Conservation (phyloP, 1,140 invertebrate species). For the Bemisia tabaci region DNA sequence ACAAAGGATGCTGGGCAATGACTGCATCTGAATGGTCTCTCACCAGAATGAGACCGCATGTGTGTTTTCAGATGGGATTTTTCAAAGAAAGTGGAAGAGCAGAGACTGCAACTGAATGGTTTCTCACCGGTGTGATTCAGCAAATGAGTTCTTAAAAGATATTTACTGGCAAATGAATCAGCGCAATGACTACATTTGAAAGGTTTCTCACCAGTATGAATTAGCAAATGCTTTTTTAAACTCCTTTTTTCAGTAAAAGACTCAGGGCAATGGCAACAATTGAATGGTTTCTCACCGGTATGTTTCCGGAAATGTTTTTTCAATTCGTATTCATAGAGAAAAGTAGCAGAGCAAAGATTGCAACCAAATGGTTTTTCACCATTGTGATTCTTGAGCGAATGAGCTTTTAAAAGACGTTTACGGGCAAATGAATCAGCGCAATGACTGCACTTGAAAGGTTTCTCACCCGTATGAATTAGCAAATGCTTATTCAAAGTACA, state of each 20-base stretch:
- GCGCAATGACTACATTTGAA: constrained; percentile 57
- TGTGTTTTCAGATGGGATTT: too few species aligned
- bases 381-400: not conserved
- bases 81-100: too few species aligned
- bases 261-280: constrained; percentile 37
- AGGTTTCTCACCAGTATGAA: constrained; percentile 57
- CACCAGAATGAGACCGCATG: too few species aligned
- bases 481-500: not conserved
- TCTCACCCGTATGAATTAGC: not conserved
- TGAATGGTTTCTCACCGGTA: constrained; percentile 31
- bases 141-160: too few species aligned
- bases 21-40: too few species aligned
- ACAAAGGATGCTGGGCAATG: too few species aligned
- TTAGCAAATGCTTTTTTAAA: constrained; percentile 45
- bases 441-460: not conserved
- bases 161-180: constrained; percentile 49
- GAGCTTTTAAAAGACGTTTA: not conserved
- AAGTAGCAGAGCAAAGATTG: not conserved
- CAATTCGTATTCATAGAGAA: not conserved
- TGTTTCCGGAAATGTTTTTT: not conserved
- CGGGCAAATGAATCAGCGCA: not conserved
- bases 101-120: too few species aligned
- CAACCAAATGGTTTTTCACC: not conserved
- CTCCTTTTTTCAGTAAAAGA: constrained; percentile 46
- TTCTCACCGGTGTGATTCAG: too few species aligned